Base-by-base conservation (phyloP, 2,113 vertebrate species). In the Apodemus sylvaticus region DNA sequence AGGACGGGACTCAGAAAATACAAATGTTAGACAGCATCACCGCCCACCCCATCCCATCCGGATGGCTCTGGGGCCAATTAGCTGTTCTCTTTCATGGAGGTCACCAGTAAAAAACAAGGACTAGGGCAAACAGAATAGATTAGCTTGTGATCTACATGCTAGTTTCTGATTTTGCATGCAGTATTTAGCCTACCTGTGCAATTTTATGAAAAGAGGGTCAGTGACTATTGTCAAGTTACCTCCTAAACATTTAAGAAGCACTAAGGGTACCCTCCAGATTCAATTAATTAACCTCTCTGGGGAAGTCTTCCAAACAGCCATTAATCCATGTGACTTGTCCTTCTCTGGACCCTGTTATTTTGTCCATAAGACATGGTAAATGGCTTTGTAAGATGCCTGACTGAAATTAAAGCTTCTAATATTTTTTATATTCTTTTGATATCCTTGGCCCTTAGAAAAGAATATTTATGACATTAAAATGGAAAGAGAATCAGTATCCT, bases 391-490 rank as follows among this genome's bases (percentile, higher is more conserved):
- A 96, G 85, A 55, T n/a, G 5, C 20, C 53, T 78, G 60, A 31
- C 68, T 94, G 39, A 86, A 51, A 89, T 60, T 48, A 81, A 62
- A 92, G 42, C 86, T 90, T 60, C 36, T 39, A 45, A 16, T 94
- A 17, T 42, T 94, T 93, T 74, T 48, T 87, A 24, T 20, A 22
- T 89, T 77, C 11, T 91, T 68, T 94, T 94, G 66, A 73, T 96
- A 92, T 17, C 14, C 16, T 39, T 94, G 53, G 71, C 60, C 13
- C 31, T 78, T 83, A 42, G 66, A 78, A 82, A 96, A 92, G 36
- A 96, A 74, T 96, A 92, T 83, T 89, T 89, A 78, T 86, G 12
- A 26, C 29, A 70, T 95, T 74, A 96, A 90, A 87, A 77, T 90
- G 53, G 70, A 88, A 76, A 74, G 73, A 89, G 7, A 68, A 29